phyloP scores from a whole-genome alignment of 2,888 invertebrate genomes.

The Mythimna lalbum region DNA sequence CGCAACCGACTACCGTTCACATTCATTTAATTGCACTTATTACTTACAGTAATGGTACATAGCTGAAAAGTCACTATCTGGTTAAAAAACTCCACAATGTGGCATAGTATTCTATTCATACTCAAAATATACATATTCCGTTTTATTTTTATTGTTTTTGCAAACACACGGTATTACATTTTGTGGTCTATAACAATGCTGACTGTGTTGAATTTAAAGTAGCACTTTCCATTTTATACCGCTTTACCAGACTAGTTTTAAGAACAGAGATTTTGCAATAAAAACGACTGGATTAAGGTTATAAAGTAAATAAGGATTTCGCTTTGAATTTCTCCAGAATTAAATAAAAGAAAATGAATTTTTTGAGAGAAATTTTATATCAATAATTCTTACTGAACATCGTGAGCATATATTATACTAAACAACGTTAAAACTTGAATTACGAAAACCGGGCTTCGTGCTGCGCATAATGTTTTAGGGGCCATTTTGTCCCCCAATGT shows the following conservation, averaged over 20 bases:
- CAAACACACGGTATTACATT: constrained; percentile 39
- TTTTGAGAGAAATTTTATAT: not conserved
- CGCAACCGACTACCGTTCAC: too few species aligned
- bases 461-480: too few species aligned
- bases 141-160: constrained; percentile 37
- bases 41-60: too few species aligned
- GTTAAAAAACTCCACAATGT: too few species aligned
- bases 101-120: too few species aligned
- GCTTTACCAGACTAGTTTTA: constrained; percentile 37
- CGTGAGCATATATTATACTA: not conserved
- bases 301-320: constrained; percentile 26
- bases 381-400: not conserved
- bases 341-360: not conserved
- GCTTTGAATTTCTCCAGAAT: constrained; percentile 8
- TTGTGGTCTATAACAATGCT: constrained; percentile 36
- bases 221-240: constrained; percentile 35
- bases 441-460: not conserved
- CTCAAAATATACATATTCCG: constrained; percentile 4
- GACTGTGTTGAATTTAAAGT: constrained; percentile 47
- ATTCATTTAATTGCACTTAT: too few species aligned
- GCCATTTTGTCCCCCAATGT: too few species aligned
- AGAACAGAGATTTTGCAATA: constrained; percentile 32
- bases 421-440: not conserved
- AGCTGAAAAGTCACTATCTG: too few species aligned
- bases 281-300: constrained; percentile 28